Base-by-base conservation (phyloP, 2,888 invertebrate species). In the Drosophila anomelani region DNA sequence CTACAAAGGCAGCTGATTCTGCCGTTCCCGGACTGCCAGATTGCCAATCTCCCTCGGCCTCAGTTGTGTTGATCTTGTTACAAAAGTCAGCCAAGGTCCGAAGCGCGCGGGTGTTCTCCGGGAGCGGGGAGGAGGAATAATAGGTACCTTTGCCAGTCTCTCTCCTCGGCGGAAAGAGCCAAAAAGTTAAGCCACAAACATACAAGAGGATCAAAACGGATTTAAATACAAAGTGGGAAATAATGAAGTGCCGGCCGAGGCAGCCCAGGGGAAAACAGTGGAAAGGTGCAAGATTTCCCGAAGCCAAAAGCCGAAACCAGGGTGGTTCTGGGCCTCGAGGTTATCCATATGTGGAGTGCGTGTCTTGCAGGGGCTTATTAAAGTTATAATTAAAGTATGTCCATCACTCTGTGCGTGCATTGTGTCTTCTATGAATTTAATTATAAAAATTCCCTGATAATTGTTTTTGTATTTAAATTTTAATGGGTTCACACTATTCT, bases 131-230 rank as follows among this genome's bases (percentile, higher is more conserved):
- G 17, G 20, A 49, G 15, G 46, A 53, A 51, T 26, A 38, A 77
- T 59, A 63, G 53, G 43, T 36, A 36, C 47, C 64, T 56, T 76
- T 43, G 51, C 44, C 26, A 68, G 53, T 57, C 53, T 29, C 55
- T 43, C 26, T 29, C 29, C 55, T 69, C 69, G 47, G 89, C 87
- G 85, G 76, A 85, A 88, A 86, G 85, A 85, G 89, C 76, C 86
- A 83, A 88, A 80, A 88, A 89, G 88, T 88, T 86, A 87, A 87
- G 87, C 81, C 90, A 89, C 86, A 89, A 86, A 86, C 90, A 88
- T 89, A 86, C 86, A 89, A 87, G 82, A 84, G 88, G 87, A 89
- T 89, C 86, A 89, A 79, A 84, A 88, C 90, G 84, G 88, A 81
- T 87, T 87, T 81, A 84, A 88, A 87, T 82, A 83, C 86, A 85